Evolutionary conservation across 2,113 vertebrate genomes (phyloP), one percentile per base, ranked within the genome.

Genomic region (Archilochus colubris): DNA sequence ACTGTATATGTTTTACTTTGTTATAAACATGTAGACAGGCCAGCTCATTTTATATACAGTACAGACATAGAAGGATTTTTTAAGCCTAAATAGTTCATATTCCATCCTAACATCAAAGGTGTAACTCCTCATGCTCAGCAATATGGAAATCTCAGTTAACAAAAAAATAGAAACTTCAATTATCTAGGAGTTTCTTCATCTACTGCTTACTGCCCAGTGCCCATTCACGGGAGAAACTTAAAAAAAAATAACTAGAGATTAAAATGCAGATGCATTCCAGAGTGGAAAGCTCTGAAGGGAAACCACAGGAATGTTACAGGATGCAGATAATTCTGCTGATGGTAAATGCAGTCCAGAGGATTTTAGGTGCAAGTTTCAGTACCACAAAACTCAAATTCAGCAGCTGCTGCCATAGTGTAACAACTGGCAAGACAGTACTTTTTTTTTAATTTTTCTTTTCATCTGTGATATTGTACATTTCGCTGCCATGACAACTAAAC

Each of bases 401-500:
- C 96, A 97, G 94, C 89, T 93, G 94, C 94, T 96, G 68, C 86
- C 91, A 54, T 9, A 22, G 68, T 70, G 4, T 24, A 96, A 97
- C 89, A 96, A 94, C 96, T 95, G 92, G 93, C 95, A 96, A 89
- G 57, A 92, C 53, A 79, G 79, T 57, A 61, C 68, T 40, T 92
- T 40, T 31, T 43, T 6, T 13, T 25, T 8, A 19, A 25, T 36
- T 88, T 93, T 88, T 23, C 73, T 90, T 77, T 86, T 95, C 76
- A 83, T 88, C 91, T 94, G 74, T 14, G 46, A 88, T n/a, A 74
- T 94, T 95, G 95, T 93, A 93, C 95, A 86, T 97, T 97, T 91
- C 10, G 53, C 96, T 95, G 94, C 68, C 81, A 96, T 95, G 95
- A 97, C 92, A 97, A 97, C 94, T 50, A 68, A 73, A 81, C 68